These are phyloP conservation scores for Psittacara wagleri DNA, from an alignment of 2,113 vertebrate genomes.

Conservation along the genomic window DNA sequence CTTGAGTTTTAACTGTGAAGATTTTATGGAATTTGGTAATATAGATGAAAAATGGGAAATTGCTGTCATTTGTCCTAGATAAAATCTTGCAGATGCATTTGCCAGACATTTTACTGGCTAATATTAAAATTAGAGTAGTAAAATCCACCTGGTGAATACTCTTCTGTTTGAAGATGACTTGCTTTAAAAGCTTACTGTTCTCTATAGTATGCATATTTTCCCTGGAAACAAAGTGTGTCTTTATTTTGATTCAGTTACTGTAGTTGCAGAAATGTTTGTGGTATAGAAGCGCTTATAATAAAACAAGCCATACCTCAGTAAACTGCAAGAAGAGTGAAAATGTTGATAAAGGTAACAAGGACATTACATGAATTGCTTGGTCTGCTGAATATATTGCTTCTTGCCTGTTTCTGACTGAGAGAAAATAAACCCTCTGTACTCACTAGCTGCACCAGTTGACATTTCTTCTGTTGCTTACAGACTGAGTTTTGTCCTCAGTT, in stretches of 20 bases:
- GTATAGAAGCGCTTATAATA: not conserved
- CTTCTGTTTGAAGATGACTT: not conserved
- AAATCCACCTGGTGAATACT: not conserved
- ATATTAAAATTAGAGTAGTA: not conserved
- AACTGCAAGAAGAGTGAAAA: not conserved
- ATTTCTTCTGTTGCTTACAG: not conserved
- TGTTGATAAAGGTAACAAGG: not conserved
- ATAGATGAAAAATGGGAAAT: slow-evolving; percentile 16
- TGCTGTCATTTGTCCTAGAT: not conserved
- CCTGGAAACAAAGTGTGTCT: not conserved
- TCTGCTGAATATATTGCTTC: not conserved
- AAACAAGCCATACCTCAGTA: not conserved
- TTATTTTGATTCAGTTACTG: not conserved
- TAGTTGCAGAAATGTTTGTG: not conserved
- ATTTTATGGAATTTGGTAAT: not conserved
- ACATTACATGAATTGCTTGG: not conserved
- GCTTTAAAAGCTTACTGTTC: not conserved
- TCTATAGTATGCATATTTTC: not conserved
- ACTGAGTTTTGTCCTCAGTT: not conserved
- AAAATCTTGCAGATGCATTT: not conserved
- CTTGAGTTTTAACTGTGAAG: not conserved
- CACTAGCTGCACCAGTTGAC: not conserved
- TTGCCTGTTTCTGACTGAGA: not conserved
- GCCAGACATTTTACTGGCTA: not conserved
- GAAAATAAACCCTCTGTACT: not conserved